Conservation (phyloP, 2,113 vertebrate genomes). For the Charina bottae region DNA sequence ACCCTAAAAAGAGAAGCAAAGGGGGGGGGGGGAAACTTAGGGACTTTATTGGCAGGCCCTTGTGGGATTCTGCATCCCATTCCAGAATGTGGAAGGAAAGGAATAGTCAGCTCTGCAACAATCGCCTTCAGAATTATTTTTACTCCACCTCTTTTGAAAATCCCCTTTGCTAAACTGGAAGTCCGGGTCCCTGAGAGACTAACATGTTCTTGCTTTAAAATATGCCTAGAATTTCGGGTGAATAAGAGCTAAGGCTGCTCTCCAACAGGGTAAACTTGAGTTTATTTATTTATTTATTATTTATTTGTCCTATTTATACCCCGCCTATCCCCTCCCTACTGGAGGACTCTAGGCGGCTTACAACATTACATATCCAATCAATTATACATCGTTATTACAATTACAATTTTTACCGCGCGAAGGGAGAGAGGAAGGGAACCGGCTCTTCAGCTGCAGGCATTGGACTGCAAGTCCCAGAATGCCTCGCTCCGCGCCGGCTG, state of each 20-base stretch:
- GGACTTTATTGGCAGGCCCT: background rate
- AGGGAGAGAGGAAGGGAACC: too few species aligned
- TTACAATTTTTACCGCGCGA: too few species aligned
- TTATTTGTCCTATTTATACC: too few species aligned
- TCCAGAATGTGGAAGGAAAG: too few species aligned
- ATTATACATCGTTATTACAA: too few species aligned
- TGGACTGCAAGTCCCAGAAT: too few species aligned
- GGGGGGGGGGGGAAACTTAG: conserved; percentile 1
- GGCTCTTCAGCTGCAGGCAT: too few species aligned
- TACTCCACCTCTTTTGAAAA: conserved; percentile 9
- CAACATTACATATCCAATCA: too few species aligned
- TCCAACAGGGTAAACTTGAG: background rate
- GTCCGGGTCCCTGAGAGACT: background rate
- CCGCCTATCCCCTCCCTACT: too few species aligned
- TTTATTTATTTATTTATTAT: too few species aligned
- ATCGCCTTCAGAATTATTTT: background rate
- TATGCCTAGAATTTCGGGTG: background rate
- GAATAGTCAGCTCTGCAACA: background rate
- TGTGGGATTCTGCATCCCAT: background rate
- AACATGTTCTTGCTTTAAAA: background rate
- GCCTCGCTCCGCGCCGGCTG: too few species aligned
- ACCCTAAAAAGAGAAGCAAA: background rate
- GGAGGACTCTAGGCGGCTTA: too few species aligned
- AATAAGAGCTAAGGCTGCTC: background rate
- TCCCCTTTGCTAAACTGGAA: background rate